Percentiles rank a stretch among this genome's conserved stretches.
phyloP scores from a whole-genome alignment of 2,113 vertebrate species.

The Struthidea cinerea region DNA sequence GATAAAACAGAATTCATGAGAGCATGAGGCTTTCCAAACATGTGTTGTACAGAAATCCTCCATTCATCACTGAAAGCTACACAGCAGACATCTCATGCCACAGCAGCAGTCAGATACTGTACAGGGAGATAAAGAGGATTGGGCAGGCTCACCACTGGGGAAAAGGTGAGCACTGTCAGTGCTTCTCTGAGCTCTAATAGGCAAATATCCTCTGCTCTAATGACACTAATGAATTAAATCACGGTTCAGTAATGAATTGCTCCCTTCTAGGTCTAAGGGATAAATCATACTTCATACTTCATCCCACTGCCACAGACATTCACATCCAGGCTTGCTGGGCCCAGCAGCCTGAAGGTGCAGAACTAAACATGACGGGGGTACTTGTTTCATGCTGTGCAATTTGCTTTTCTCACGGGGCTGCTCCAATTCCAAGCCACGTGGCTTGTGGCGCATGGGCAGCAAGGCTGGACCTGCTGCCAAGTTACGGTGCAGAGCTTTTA shows the following conservation, averaged over 20 bases:
- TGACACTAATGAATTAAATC: slow-evolving; percentile 56
- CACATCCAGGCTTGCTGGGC: background rate
- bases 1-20: background rate
- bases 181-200: background rate
- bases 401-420: rapidly evolving
- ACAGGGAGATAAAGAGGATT: background rate
- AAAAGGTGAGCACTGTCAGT: background rate
- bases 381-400: background rate
- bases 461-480: background rate
- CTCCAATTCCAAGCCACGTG: rapidly evolving
- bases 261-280: slow-evolving; percentile 10
- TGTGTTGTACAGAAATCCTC: background rate
- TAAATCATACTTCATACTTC: background rate
- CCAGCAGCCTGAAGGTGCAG: background rate
- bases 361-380: rapidly evolving
- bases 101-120: background rate
- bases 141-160: background rate
- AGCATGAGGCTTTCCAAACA: background rate
- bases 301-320: background rate
- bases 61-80: background rate
- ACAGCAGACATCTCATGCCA: background rate
- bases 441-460: rapidly evolving
- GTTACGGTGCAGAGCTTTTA: background rate
- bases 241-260: background rate
- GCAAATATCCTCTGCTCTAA: background rate